phyloP scores from a whole-genome alignment of 2,797 vertebrate species.

The Sardinella longiceps region DNA sequence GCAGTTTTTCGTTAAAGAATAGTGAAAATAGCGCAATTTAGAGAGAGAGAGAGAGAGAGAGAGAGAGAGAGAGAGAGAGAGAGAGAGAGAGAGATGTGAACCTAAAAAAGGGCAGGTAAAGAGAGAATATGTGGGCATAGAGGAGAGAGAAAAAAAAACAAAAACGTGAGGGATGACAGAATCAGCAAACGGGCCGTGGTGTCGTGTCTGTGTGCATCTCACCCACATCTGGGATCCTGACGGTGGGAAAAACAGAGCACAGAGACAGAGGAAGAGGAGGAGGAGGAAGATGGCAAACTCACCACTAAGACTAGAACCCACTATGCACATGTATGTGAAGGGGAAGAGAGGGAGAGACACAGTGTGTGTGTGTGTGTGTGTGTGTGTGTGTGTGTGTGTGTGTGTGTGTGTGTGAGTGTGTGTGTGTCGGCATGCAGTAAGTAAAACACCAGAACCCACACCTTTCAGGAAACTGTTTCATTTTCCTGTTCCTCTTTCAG shows the following conservation, averaged over 20 bases:
- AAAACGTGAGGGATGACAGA: neutral
- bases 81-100: neutral
- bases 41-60: neutral
- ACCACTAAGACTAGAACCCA: neutral
- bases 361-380: neutral
- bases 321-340: neutral
- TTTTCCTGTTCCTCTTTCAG: too few species aligned
- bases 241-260: neutral
- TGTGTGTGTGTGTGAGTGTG: neutral
- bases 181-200: neutral
- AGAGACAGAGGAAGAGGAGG: neutral
- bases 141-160: neutral
- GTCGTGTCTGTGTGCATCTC: neutral
- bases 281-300: neutral
- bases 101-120: neutral
- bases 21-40: neutral
- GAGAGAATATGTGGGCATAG: neutral
- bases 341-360: too few species aligned
- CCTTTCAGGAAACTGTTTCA: too few species aligned
- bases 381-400: neutral
- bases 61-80: neutral
- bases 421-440: neutral
- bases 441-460: conserved; percentile 46
- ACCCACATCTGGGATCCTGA: neutral
- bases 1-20: neutral